phyloP scores from a whole-genome alignment of 2,888 invertebrate genomes.

The Epiblema foenella region DNA sequence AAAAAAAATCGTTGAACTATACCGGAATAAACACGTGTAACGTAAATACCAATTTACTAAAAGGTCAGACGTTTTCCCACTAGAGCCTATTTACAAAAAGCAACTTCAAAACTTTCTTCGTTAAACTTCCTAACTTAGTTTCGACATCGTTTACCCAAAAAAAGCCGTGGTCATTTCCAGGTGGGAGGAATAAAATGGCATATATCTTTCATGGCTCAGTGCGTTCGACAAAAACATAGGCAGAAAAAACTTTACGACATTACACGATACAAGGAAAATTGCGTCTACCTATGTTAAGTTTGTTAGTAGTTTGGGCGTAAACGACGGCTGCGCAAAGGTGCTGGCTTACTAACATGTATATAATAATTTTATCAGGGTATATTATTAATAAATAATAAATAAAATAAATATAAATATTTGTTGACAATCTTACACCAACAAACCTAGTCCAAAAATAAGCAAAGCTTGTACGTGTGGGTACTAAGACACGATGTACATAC shows the following conservation, averaged over 20 bases:
- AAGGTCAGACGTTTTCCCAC: background rate
- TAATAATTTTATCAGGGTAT: conserved; percentile 16
- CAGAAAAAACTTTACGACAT: conserved; percentile 63
- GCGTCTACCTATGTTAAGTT: conserved; percentile 45
- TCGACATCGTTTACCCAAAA: conserved; percentile 38
- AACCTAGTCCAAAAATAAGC: too few relatives aligned
- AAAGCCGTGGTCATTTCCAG: conserved; percentile 61
- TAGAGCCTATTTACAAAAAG: conserved; percentile 53
- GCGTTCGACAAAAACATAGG: conserved; percentile 63
- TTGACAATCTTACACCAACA: too few relatives aligned
- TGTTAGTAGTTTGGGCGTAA: conserved; percentile 52
- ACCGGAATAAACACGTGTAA: background rate
- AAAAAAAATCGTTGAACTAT: too few relatives aligned
- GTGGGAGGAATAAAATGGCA: conserved; percentile 52
- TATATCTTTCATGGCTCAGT: conserved; percentile 64
- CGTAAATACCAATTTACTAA: background rate
- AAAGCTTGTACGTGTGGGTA: too few relatives aligned
- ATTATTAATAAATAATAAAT: too few relatives aligned
- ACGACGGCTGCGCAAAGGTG: conserved; percentile 15
- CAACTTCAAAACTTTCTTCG: conserved; percentile 52
- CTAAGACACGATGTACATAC: too few relatives aligned
- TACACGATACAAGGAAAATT: conserved; percentile 62
- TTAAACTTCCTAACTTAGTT: conserved; percentile 62
- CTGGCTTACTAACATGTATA: conserved; percentile 22
- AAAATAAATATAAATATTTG: too few relatives aligned